Evolutionary conservation across 2,888 invertebrate species (phyloP).

Genomic region (Stenodema calcarata): DNA sequence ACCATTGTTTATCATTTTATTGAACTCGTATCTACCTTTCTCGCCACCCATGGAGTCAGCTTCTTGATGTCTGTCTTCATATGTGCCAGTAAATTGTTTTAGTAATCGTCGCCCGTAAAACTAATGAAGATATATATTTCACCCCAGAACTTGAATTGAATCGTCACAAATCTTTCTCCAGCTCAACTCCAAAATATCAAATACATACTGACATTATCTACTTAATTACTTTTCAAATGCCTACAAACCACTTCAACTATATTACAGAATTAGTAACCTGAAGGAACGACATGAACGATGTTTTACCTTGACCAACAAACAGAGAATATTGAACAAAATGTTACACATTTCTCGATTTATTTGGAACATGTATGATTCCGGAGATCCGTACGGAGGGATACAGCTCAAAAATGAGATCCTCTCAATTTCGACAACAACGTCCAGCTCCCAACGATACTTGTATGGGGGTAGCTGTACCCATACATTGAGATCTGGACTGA

Average conservation of each 20-base stretch:
- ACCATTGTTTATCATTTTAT: slow-evolving; percentile 48
- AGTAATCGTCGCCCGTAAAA: slow-evolving; percentile 24
- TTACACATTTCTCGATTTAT: too few species aligned
- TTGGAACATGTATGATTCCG: too few species aligned
- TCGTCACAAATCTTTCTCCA: background rate
- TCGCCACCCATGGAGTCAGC: slow-evolving; percentile 38
- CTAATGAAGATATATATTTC: slow-evolving; percentile 36
- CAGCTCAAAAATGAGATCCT: too few species aligned
- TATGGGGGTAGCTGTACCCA: too few species aligned
- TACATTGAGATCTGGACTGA: too few species aligned
- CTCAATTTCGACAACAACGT: too few species aligned
- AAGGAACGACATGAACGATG: too few species aligned
- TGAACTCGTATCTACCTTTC: slow-evolving; percentile 38
- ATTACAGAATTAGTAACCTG: background rate
- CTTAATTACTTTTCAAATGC: background rate
- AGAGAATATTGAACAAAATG: too few species aligned
- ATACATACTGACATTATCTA: background rate
- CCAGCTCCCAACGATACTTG: too few species aligned
- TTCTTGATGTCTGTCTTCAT: slow-evolving; percentile 14
- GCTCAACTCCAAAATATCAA: background rate
- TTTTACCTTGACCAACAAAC: too few species aligned
- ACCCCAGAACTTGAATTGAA: slow-evolving; percentile 4
- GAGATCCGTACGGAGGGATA: too few species aligned
- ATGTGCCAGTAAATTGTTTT: slow-evolving; percentile 26
- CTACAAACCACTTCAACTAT: background rate